These are phyloP conservation scores for Nebria salina DNA, from an alignment of 2,888 invertebrate genomes.

Conservation along the genomic window DNA sequence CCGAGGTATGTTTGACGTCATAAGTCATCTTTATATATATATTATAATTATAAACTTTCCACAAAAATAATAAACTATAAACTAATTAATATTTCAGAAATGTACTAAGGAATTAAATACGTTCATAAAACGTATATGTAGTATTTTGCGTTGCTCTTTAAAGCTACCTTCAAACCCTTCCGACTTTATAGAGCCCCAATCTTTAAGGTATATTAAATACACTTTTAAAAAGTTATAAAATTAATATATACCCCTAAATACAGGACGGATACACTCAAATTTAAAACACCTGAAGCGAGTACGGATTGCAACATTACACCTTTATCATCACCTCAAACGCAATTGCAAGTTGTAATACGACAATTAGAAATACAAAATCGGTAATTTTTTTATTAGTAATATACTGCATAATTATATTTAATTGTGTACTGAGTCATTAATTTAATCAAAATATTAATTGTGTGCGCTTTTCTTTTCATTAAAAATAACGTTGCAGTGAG, in stretches of 20 bases:
- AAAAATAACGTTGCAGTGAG: constrained; percentile 58
- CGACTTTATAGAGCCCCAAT: constrained; percentile 53
- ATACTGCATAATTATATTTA: too few relatives aligned
- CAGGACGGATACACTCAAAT: constrained; percentile 52
- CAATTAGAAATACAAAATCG: constrained; percentile 76
- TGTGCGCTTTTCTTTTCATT: too few relatives aligned
- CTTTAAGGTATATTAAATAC: constrained; percentile 61
- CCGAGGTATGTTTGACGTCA: constrained; percentile 58
- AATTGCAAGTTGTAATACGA: constrained; percentile 76
- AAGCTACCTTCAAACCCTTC: constrained; percentile 47
- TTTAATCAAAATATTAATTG: not conserved
- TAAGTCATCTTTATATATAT: not conserved
- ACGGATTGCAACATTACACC: constrained; percentile 50
- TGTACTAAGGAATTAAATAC: constrained; percentile 50
- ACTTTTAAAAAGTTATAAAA: not conserved
- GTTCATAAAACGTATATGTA: constrained; percentile 56
- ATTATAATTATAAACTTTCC: not conserved
- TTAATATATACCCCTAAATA: constrained; percentile 30
- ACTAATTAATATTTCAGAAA: constrained; percentile 48
- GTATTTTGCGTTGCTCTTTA: constrained; percentile 55
- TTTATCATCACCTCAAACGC: constrained; percentile 66
- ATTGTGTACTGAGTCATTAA: not conserved
- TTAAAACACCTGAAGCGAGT: constrained; percentile 51
- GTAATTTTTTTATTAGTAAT: constrained; percentile 53
- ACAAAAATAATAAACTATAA: too few relatives aligned